phyloP scores from a whole-genome alignment of 92 coral and sea anemone genomes.

The Palythoa grandis region DNA sequence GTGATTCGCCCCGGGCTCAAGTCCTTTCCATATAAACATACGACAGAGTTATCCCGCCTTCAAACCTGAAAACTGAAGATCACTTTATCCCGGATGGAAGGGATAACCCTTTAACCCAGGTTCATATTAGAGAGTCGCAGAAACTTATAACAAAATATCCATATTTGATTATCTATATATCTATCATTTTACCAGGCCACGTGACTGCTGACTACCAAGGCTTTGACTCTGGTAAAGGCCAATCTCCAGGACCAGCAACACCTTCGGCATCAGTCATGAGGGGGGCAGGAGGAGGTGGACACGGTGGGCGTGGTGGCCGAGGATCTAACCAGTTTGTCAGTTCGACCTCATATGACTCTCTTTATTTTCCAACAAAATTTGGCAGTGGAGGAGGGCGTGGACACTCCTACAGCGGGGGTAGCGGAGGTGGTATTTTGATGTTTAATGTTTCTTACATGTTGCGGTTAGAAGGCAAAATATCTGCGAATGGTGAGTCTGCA shows the following conservation, averaged over 20 bases:
- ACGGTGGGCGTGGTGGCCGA: slow-evolving; percentile 77
- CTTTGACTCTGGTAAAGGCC: slow-evolving; percentile 49
- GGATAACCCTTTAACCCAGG: too few relatives aligned
- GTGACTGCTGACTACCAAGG: slow-evolving; percentile 55
- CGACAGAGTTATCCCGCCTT: too few relatives aligned
- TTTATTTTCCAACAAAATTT: slow-evolving; percentile 54
- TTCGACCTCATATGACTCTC: slow-evolving; percentile 61
- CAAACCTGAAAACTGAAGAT: too few relatives aligned
- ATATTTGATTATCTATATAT: background rate
- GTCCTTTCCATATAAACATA: too few relatives aligned
- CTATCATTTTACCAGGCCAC: slow-evolving; percentile 22
- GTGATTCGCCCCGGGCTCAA: too few relatives aligned
- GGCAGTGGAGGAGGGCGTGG: slow-evolving; percentile 66
- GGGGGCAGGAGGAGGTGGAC: slow-evolving; percentile 68
- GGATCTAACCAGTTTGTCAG: slow-evolving; percentile 53
- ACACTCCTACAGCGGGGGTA: slow-evolving; percentile 49
- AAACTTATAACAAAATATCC: background rate
- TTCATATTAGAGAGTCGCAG: too few relatives aligned
- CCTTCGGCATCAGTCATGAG: slow-evolving; percentile 33
- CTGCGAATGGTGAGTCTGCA: slow-evolving; percentile 59
- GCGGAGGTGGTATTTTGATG: slow-evolving; percentile 67
- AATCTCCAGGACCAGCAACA: slow-evolving; percentile 41
- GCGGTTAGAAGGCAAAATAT: slow-evolving; percentile 67
- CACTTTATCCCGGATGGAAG: too few relatives aligned
- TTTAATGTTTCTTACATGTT: slow-evolving; percentile 63